phyloP scores from a whole-genome alignment of 2,888 invertebrate species.

The Chelonus formosanus region DNA sequence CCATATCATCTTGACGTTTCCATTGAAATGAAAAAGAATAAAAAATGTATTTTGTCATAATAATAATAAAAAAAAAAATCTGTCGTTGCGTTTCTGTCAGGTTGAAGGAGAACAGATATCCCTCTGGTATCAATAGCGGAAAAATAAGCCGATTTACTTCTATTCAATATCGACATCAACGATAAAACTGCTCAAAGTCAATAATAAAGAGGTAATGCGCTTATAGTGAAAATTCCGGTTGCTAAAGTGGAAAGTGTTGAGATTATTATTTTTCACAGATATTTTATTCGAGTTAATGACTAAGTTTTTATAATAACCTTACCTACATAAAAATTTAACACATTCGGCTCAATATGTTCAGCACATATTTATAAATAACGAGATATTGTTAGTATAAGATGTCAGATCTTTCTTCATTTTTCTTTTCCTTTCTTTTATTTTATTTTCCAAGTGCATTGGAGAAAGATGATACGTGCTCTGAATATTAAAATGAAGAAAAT shows the following conservation, averaged over 20 bases:
- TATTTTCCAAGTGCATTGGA: no score
- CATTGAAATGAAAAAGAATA: not conserved
- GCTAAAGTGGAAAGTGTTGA: constrained; percentile 10
- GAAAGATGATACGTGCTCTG: no score
- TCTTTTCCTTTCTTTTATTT: no score
- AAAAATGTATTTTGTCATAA: not conserved
- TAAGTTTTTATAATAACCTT: no score
- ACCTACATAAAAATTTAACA: no score
- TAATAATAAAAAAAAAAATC: not conserved
- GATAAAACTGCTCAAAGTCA: not conserved
- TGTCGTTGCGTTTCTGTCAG: constrained; percentile 2
- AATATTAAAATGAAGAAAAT: no score
- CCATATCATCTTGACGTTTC: not conserved
- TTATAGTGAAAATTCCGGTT: constrained; percentile 9
- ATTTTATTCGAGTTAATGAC: no score
- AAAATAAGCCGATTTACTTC: constrained; percentile 15
- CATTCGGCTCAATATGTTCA: no score
- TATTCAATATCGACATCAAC: constrained; percentile 6
- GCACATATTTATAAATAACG: no score
- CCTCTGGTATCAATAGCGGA: constrained; percentile 8
- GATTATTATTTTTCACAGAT: not conserved
- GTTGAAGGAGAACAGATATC: not conserved
- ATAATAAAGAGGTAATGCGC: constrained; percentile 7
- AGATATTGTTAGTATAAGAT: no score
- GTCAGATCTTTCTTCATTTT: no score